Evolutionary conservation across 2,888 invertebrate species (phyloP).

Genomic region (Bursaphelenchus okinawaensis): DNA sequence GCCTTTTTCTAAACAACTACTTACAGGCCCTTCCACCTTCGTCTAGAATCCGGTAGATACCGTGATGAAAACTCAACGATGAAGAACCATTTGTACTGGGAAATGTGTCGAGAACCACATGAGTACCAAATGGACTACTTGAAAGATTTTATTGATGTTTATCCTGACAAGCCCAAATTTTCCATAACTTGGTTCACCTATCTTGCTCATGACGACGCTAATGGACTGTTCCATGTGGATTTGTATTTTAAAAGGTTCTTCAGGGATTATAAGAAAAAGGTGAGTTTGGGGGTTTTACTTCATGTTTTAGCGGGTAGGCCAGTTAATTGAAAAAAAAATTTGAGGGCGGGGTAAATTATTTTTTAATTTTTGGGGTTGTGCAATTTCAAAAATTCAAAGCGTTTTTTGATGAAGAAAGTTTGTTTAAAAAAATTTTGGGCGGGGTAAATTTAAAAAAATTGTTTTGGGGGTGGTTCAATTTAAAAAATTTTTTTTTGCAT

Average conservation of each 20-base stretch:
- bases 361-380: neutral
- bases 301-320: neutral
- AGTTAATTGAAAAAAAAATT: neutral
- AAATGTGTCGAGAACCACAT: conserved; percentile 14
- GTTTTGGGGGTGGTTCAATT: too few species aligned
- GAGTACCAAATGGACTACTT: conserved; percentile 18
- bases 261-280: conserved; percentile 6
- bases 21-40: conserved; percentile 22
- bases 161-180: conserved; percentile 17
- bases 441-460: too few species aligned
- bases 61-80: conserved; percentile 8
- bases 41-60: conserved; percentile 8
- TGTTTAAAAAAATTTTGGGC: too few species aligned
- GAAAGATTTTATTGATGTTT: conserved; percentile 16
- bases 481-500: too few species aligned
- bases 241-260: conserved; percentile 8
- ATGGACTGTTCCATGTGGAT: conserved; percentile 17
- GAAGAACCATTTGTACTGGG: conserved; percentile 1
- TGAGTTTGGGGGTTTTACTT: neutral
- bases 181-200: conserved; percentile 16
- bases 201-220: conserved; percentile 18
- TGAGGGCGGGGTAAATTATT: too few species aligned
- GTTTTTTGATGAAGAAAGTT: too few species aligned
- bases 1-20: neutral
- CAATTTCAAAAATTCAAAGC: neutral